Percentiles rank a stretch among this genome's conserved stretches.
phyloP scores from a whole-genome alignment of 1,140 invertebrate species.

The Stegodyphus dumicola region DNA sequence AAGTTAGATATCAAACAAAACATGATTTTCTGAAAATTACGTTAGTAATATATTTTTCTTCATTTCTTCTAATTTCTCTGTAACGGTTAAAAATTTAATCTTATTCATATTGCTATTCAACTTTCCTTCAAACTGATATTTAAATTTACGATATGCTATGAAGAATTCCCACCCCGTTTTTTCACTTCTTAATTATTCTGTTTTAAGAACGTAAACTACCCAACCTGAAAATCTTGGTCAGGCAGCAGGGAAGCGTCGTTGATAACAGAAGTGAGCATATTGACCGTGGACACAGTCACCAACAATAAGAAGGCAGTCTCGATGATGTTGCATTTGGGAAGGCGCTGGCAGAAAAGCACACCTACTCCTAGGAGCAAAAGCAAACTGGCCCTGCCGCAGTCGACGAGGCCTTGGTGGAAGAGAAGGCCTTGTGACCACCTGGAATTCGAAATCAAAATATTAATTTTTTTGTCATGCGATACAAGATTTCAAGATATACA shows the following conservation, averaged over 20 bases:
- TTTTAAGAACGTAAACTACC: background rate
- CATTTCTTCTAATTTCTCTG: too few species aligned
- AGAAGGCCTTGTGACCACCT: constrained; percentile 89
- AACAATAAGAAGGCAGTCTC: constrained; percentile 89
- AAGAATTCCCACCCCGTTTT: too few species aligned
- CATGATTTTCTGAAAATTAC: too few species aligned
- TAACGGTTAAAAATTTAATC: too few species aligned
- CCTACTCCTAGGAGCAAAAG: constrained; percentile 83
- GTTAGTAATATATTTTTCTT: too few species aligned
- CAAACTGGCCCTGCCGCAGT: constrained; percentile 83
- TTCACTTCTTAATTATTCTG: too few species aligned
- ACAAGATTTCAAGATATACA: too few species aligned
- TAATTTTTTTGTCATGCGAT: too few species aligned
- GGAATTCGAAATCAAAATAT: constrained; percentile 36
- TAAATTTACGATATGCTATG: too few species aligned
- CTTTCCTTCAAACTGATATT: too few species aligned
- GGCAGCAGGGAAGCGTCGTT: constrained; percentile 90
- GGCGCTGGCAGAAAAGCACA: constrained; percentile 83
- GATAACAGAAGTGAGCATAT: constrained; percentile 88
- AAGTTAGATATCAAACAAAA: too few species aligned
- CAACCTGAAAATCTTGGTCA: constrained; percentile 67
- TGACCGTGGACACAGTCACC: constrained; percentile 89
- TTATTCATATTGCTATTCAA: too few species aligned
- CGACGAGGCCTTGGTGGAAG: constrained; percentile 87
- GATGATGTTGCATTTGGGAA: constrained; percentile 87